These are phyloP conservation scores for Aromia moschata DNA, from an alignment of 2,888 invertebrate species.

Conservation along the genomic window DNA sequence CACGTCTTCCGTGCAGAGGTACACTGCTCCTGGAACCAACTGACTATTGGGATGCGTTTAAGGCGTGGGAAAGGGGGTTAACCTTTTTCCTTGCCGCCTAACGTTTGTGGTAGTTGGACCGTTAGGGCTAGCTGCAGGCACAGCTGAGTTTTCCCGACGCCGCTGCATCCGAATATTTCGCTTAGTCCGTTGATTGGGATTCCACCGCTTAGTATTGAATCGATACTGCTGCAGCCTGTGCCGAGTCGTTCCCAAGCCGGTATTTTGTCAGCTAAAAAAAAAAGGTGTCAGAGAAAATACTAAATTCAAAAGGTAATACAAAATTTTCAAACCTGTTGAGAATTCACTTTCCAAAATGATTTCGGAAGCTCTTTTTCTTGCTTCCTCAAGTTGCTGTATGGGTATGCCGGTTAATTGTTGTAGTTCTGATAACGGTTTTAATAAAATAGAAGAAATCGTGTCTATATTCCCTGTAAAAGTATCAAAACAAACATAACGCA, in stretches of 20 bases:
- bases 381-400: not conserved
- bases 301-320: not conserved
- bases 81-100: slow-evolving; percentile 68
- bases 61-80: not conserved
- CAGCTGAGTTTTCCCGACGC: slow-evolving; percentile 84
- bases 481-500: too few relatives aligned
- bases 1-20: slow-evolving; percentile 80
- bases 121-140: slow-evolving; percentile 76
- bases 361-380: slow-evolving; percentile 6
- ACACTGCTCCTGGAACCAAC: slow-evolving; percentile 65
- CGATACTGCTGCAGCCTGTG: slow-evolving; percentile 70
- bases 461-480: slow-evolving; percentile 9
- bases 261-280: slow-evolving; percentile 43
- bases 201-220: slow-evolving; percentile 73
- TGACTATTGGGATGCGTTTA: not conserved
- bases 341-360: slow-evolving; percentile 12
- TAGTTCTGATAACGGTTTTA: slow-evolving; percentile 13
- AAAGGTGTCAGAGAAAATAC: too few relatives aligned
- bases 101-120: slow-evolving; percentile 67
- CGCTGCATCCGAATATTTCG: slow-evolving; percentile 84
- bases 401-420: slow-evolving; percentile 16
- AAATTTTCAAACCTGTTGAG: slow-evolving; percentile 8
- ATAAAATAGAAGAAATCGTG: slow-evolving; percentile 19
- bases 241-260: slow-evolving; percentile 54
- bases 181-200: slow-evolving; percentile 74